These are phyloP conservation scores for Chrysomallon squamiferum DNA, from an alignment of 1,140 invertebrate genomes.

Conservation along the genomic window DNA sequence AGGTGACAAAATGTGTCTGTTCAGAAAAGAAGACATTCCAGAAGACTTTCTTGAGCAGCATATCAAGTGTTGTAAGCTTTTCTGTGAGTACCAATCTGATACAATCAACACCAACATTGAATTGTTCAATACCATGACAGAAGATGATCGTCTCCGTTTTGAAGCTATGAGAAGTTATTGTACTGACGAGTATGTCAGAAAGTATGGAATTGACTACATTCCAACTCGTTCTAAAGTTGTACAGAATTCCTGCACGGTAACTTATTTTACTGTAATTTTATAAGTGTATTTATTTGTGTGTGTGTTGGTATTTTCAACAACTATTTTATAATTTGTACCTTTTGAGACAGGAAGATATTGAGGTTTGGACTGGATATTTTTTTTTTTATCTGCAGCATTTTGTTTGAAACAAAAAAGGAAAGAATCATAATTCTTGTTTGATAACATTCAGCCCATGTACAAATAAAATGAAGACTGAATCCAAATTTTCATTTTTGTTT, in stretches of 20 bases:
- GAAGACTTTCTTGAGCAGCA: constrained; percentile 74
- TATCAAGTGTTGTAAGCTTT: constrained; percentile 65
- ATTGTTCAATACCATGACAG: constrained; percentile 18
- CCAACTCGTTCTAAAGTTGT: background rate
- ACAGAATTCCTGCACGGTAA: background rate
- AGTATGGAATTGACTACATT: background rate
- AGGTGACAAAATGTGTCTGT: constrained; percentile 65
- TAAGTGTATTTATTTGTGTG: background rate
- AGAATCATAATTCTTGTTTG: background rate
- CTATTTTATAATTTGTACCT: background rate
- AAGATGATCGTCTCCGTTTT: constrained; percentile 1
- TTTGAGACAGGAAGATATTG: background rate
- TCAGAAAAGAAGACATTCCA: constrained; percentile 71
- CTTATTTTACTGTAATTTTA: background rate
- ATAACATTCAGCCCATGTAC: no score
- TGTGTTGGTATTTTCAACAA: background rate
- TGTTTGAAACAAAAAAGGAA: background rate
- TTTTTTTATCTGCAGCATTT: background rate
- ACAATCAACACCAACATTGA: constrained; percentile 48
- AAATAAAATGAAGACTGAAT: no score
- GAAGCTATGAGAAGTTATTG: constrained; percentile 26
- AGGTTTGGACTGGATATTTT: background rate
- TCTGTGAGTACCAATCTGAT: constrained; percentile 36
- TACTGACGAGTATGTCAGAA: constrained; percentile 18
- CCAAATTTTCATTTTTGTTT: no score